Conservation (phyloP, 2,888 invertebrate species). For the Scotopteryx bipunctaria region DNA sequence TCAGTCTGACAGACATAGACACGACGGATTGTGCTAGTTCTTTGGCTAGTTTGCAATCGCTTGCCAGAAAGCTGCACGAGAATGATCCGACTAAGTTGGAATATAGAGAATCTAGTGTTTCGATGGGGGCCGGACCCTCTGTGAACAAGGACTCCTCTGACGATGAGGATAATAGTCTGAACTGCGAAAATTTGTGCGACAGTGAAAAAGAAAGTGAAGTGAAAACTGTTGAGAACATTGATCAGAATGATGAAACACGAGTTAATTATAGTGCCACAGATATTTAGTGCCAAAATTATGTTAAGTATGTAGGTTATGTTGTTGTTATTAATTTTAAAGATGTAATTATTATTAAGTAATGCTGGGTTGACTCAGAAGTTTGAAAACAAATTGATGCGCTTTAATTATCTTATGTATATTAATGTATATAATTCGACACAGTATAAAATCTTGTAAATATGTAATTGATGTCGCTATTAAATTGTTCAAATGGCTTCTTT, state of each 20-base stretch:
- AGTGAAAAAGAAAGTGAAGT: slow-evolving; percentile 78
- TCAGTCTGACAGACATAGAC: slow-evolving; percentile 96
- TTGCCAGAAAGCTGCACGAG: slow-evolving; percentile 91
- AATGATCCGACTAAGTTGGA: slow-evolving; percentile 91
- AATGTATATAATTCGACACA: slow-evolving; percentile 46
- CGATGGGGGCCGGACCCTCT: slow-evolving; percentile 53
- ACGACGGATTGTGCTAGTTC: slow-evolving; percentile 98
- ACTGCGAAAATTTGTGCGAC: slow-evolving; percentile 63
- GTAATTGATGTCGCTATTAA: slow-evolving; percentile 70
- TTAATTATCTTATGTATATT: slow-evolving; percentile 71
- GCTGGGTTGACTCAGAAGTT: slow-evolving; percentile 71
- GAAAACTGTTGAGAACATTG: slow-evolving; percentile 71
- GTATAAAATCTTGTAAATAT: slow-evolving; percentile 44
- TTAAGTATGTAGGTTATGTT: slow-evolving; percentile 81
- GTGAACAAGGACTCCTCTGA: slow-evolving; percentile 80
- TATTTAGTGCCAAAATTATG: slow-evolving; percentile 86
- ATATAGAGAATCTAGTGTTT: slow-evolving; percentile 80
- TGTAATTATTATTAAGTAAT: slow-evolving; percentile 66
- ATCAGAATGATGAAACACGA: slow-evolving; percentile 71
- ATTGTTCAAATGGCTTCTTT: slow-evolving; percentile 79
- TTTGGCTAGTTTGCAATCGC: slow-evolving; percentile 91
- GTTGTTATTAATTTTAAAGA: slow-evolving; percentile 73
- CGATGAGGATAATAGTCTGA: slow-evolving; percentile 72
- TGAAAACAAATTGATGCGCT: slow-evolving; percentile 80
- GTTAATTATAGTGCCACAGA: slow-evolving; percentile 84